A percentile compares a stretch with the other conserved stretches of the same genome.
These are phyloP conservation scores for Drosophila repletoides DNA, from an alignment of 1,140 invertebrate genomes.

Conservation along the genomic window DNA sequence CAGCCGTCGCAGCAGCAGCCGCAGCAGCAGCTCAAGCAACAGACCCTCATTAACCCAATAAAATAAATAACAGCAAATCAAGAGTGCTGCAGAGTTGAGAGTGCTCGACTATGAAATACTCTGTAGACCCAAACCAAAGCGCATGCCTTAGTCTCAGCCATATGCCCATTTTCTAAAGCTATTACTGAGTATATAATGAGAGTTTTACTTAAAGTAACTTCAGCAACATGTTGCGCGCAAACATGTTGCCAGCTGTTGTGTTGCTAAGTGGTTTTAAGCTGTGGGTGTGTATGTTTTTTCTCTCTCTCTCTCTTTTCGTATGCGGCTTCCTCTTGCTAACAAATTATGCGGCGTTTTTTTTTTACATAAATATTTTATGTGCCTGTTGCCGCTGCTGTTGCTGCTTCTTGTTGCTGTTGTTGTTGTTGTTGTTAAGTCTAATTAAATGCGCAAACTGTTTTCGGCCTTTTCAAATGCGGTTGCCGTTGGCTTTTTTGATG, in stretches of 20 bases:
- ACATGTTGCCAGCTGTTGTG: slow-evolving; percentile 22
- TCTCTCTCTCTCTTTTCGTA: slow-evolving; percentile 2
- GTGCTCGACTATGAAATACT: too few relatives aligned
- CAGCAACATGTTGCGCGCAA: slow-evolving; percentile 17
- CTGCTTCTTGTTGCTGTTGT: slow-evolving; percentile 13
- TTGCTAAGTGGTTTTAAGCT: slow-evolving; percentile 25
- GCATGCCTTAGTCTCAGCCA: too few relatives aligned
- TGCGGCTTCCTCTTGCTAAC: slow-evolving; percentile 53
- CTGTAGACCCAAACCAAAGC: too few relatives aligned
- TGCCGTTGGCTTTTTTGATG: slow-evolving; percentile 54
- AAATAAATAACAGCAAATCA: slow-evolving; percentile 24
- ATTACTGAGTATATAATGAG: too few relatives aligned
- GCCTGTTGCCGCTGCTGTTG: slow-evolving; percentile 34
- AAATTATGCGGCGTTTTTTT: slow-evolving; percentile 69
- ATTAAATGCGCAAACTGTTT: slow-evolving; percentile 65
- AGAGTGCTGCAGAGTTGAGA: too few relatives aligned
- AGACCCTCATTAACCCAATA: slow-evolving; percentile 38
- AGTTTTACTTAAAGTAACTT: slow-evolving; percentile 6
- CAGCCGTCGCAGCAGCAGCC: not conserved
- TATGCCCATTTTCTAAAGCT: too few relatives aligned
- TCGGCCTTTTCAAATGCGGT: slow-evolving; percentile 40
- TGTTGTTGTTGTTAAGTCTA: slow-evolving; percentile 41
- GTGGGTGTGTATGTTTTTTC: not conserved
- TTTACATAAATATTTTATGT: slow-evolving; percentile 58
- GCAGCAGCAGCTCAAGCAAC: not conserved